Evolutionary conservation across 2,888 invertebrate genomes (phyloP).

Genomic region (Odontothrips loti): DNA sequence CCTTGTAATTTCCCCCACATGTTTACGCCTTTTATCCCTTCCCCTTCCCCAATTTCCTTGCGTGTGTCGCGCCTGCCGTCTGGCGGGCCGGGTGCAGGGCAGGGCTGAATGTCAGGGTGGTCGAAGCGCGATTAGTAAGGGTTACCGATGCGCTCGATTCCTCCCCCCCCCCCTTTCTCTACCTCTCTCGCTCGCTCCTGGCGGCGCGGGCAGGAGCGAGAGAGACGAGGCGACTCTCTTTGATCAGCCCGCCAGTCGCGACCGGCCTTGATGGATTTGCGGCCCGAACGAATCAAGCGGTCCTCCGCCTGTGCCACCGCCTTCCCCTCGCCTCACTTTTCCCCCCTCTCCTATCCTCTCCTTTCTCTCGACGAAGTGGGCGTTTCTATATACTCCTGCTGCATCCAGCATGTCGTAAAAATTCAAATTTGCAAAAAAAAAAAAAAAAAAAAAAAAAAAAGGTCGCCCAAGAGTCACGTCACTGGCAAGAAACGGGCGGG

Average conservation of each 20-base stretch:
- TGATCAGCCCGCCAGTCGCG: conserved; percentile 17
- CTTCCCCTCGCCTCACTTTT: neutral
- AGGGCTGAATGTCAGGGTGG: neutral
- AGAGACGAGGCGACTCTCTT: conserved; percentile 6
- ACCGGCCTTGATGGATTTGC: conserved; percentile 19
- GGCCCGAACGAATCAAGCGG: conserved; percentile 22
- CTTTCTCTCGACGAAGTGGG: too few species aligned
- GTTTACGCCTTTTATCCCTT: neutral
- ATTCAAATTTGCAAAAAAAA: too few species aligned
- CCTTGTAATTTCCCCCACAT: too few species aligned
- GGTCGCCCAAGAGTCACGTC: too few species aligned
- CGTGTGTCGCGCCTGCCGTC: neutral
- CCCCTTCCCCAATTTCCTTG: neutral
- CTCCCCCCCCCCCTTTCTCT: neutral
- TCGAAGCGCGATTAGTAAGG: conserved; percentile 12
- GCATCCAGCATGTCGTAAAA: too few species aligned
- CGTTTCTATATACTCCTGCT: too few species aligned
- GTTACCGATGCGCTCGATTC: neutral
- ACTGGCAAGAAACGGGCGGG: too few species aligned
- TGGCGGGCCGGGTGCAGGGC: neutral
- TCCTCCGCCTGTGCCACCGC: neutral
- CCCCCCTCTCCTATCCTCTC: neutral
- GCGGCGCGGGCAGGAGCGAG: neutral
- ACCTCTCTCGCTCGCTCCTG: neutral
- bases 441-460: too few species aligned